Conservation (phyloP, 2,113 vertebrate species). For the Lathamus discolor region DNA sequence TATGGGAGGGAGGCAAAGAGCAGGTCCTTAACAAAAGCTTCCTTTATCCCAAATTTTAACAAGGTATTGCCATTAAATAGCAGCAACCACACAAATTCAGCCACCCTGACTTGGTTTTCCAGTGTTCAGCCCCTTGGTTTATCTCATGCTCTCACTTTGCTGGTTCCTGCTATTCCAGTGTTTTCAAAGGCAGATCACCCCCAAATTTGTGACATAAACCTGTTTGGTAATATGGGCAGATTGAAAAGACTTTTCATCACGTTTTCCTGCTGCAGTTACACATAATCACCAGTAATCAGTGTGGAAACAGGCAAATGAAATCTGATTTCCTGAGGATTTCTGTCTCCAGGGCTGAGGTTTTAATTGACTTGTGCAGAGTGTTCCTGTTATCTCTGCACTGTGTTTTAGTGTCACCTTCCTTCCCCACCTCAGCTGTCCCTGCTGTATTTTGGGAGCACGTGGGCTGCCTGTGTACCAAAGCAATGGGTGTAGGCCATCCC, state of each 20-base stretch:
- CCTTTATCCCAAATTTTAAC: conserved; percentile 21
- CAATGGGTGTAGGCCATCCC: background rate
- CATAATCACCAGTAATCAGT: background rate
- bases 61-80: conserved; percentile 7
- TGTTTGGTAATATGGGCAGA: background rate
- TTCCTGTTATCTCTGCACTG: background rate
- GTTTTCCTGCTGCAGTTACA: background rate
- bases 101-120: background rate
- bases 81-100: background rate
- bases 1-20: background rate
- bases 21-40: conserved; percentile 52
- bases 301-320: background rate
- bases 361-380: background rate
- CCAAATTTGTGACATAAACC: background rate
- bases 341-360: background rate
- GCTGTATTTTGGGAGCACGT: background rate
- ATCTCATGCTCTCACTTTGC: background rate
- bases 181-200: background rate
- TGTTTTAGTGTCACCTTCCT: background rate
- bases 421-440: background rate
- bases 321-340: background rate
- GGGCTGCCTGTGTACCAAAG: background rate
- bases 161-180: background rate
- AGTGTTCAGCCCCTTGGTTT: accelerated
- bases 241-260: background rate